Evolutionary conservation across 2,888 invertebrate genomes (phyloP).

Genomic region (Leptinotarsa haldemani): DNA sequence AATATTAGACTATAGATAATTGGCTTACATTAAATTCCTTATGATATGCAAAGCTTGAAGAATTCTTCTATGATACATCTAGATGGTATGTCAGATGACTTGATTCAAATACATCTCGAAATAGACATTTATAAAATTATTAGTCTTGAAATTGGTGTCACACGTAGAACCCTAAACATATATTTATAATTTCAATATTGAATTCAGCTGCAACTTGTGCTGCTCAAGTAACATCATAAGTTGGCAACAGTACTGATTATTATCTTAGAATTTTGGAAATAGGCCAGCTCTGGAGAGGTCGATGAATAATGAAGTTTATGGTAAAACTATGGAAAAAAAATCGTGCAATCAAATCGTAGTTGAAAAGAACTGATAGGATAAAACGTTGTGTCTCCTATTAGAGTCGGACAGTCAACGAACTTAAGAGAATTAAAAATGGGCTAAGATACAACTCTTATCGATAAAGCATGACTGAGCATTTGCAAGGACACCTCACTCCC

Average conservation of each 20-base stretch:
- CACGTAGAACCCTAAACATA: conserved; percentile 42
- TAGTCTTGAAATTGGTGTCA: conserved; percentile 47
- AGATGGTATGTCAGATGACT: conserved; percentile 23
- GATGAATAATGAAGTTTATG: too few species aligned
- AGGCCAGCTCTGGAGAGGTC: not conserved
- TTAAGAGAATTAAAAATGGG: too few species aligned
- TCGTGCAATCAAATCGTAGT: too few species aligned
- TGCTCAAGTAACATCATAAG: conserved; percentile 35
- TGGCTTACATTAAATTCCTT: not conserved
- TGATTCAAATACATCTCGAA: conserved; percentile 32
- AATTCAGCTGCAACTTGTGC: conserved; percentile 29
- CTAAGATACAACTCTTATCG: too few species aligned
- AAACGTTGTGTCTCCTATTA: too few species aligned
- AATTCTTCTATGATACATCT: conserved; percentile 16
- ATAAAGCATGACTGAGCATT: too few species aligned
- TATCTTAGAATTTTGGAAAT: conserved; percentile 27
- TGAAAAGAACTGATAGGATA: too few species aligned
- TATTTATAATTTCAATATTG: conserved; percentile 26
- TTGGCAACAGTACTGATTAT: conserved; percentile 34
- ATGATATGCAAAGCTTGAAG: conserved; percentile 20
- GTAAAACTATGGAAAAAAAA: not conserved
- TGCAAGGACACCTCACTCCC: too few species aligned
- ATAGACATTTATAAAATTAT: conserved; percentile 43
- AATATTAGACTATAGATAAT: conserved; percentile 8
- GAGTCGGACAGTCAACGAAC: too few species aligned